Base-by-base conservation (phyloP, 2,113 vertebrate genomes). In the Phyllostomus discolor region DNA sequence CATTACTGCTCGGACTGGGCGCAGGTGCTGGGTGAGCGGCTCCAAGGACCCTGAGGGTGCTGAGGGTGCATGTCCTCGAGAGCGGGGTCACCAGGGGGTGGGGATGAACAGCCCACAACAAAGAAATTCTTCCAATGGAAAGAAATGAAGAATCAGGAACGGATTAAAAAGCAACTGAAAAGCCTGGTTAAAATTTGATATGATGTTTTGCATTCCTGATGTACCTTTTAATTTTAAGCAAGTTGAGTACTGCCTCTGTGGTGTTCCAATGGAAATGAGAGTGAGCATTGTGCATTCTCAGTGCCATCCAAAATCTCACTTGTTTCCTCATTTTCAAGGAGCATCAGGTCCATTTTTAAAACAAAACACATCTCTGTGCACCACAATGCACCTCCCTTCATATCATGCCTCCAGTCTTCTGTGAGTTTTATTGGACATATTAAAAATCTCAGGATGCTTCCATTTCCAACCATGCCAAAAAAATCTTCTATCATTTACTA, bases 181-280 rank as follows among this genome's bases (percentile, higher is more conserved):
- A 95, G n/a, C 1, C 69, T 90, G 52, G 89, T 93, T 95, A 96
- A 90, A 96, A 46, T 94, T 92, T 94, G 78, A 81, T 69, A 78
- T 16, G n/a, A 78, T 90, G 93, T 83, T 97, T 89, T 97, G 93
- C 93, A 96, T 97, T 95, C 83, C 78, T 93, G 89, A 94, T 96
- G 94, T 24, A 64, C 72, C 91, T 96, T 97, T 96, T 96, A 96
- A 96, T 97, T 98, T 97, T 75, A 93, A 96, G 93, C 76, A 26
- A 95, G 88, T 62, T 0, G 17, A 88, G 85, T 15, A 50, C 59
- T 69, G 91, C 93, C 96, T 95, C 96, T 43, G 0, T 28, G 85
- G 93, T 52, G 92, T 97, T 96, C 88, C 86, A 73, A 96, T 85
- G 94, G 92, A 94, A 93, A 94, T 82, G 86, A 90, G 86, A 97